Evolutionary conservation across 2,113 vertebrate species (phyloP).

Genomic region (Siniperca knerii): DNA sequence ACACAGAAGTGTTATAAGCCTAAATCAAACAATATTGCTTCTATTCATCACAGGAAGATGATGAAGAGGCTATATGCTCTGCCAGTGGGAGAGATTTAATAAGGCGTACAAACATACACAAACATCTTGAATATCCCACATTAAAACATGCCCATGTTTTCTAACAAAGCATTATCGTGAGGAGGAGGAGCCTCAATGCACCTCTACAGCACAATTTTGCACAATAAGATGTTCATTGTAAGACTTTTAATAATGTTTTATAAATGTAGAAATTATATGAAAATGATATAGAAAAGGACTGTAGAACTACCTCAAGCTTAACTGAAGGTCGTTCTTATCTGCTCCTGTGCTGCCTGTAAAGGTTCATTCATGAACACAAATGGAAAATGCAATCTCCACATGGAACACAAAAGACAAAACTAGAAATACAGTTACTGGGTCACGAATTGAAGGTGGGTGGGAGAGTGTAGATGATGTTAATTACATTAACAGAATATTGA

Average conservation of each 20-base stretch:
- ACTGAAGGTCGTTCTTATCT: conserved; percentile 25
- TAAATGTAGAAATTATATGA: conserved; percentile 1
- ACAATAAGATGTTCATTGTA: not conserved
- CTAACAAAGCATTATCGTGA: not conserved
- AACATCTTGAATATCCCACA: not conserved
- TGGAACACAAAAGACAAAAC: not conserved
- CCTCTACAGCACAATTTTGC: not conserved
- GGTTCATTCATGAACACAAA: not conserved
- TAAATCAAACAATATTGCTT: conserved; percentile 34
- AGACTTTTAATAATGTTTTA: not conserved
- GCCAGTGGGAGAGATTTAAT: conserved; percentile 16
- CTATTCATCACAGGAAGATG: conserved; percentile 18
- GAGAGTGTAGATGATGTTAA: conserved; percentile 3
- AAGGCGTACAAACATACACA: conserved; percentile 1
- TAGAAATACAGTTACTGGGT: conserved; percentile 5
- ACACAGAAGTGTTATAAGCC: not conserved
- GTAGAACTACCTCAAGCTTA: not conserved
- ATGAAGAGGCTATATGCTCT: not conserved
- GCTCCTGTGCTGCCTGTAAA: conserved; percentile 10
- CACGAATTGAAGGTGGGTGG: not conserved
- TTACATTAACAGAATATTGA: conserved; percentile 18
- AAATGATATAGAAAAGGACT: not conserved
- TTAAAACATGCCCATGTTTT: conserved; percentile 2
- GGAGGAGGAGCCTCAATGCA: not conserved
- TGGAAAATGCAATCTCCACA: conserved; percentile 14